Percentiles rank a stretch among this genome's conserved stretches.
Evolutionary conservation across 92 coral and sea anemone genomes (phyloP).

Genomic region (Metridium senile): DNA sequence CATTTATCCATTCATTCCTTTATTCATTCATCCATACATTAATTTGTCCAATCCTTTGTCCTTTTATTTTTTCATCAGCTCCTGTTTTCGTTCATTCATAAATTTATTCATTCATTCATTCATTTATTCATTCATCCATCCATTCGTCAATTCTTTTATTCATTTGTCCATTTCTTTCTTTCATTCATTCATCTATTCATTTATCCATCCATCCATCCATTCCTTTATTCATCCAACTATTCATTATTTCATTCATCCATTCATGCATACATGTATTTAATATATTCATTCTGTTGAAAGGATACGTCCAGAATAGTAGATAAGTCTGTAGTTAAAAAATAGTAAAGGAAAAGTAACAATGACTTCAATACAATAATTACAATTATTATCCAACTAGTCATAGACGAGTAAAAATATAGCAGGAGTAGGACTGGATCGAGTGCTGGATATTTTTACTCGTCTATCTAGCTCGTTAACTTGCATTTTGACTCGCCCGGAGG

Average conservation of each 20-base stretch:
- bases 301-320: slow-evolving; percentile 96
- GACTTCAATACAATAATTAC: too few relatives aligned
- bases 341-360: slow-evolving; percentile 60
- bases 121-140: background rate
- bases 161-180: background rate
- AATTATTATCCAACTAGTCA: background rate
- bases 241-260: background rate
- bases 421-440: too few relatives aligned
- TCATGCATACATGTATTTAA: background rate
- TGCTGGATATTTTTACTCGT: too few relatives aligned
- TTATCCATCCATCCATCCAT: background rate
- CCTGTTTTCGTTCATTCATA: background rate
- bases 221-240: background rate
- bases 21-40: background rate
- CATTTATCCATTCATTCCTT: background rate
- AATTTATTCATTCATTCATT: background rate
- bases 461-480: too few relatives aligned
- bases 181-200: slow-evolving; percentile 1
- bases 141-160: background rate
- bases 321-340: slow-evolving; percentile 69
- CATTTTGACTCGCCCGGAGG: too few relatives aligned
- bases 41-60: background rate
- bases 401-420: background rate
- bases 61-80: background rate
- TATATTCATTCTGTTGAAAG: slow-evolving; percentile 38